A percentile compares a stretch with the other conserved stretches of the same genome.
Conservation (phyloP, 64 coral and sea anemone species). For the Anthopleura sola region DNA sequence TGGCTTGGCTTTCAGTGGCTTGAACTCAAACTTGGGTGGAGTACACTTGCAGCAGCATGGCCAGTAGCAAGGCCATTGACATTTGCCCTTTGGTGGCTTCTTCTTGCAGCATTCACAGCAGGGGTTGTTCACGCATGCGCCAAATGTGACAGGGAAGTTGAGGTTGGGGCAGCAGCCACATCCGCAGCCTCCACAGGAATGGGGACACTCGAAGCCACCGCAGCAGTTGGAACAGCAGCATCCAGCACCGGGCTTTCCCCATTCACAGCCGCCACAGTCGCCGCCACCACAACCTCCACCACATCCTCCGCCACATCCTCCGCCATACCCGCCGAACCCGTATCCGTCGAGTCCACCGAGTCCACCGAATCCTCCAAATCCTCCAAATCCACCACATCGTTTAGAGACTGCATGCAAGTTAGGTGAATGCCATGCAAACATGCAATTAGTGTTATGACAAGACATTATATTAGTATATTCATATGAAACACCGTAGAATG, state of each 20-base stretch:
- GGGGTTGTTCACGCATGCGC: slow-evolving; percentile 70
- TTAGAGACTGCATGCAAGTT: slow-evolving; percentile 36
- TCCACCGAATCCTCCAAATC: slow-evolving; percentile 14
- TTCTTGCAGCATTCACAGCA: slow-evolving; percentile 65
- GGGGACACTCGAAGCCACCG: slow-evolving; percentile 60
- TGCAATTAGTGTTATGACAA: slow-evolving; percentile 21
- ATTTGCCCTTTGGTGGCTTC: slow-evolving; percentile 55
- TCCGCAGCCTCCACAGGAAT: slow-evolving; percentile 40
- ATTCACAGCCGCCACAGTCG: slow-evolving; percentile 27
- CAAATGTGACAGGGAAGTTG: slow-evolving; percentile 62
- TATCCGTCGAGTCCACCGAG: not conserved
- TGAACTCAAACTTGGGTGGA: slow-evolving; percentile 70
- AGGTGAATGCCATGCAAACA: slow-evolving; percentile 33
- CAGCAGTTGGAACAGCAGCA: slow-evolving; percentile 72
- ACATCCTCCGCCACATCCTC: too few species aligned
- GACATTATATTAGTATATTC: not conserved
- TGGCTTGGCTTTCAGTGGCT: slow-evolving; percentile 56
- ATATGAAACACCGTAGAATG: not conserved
- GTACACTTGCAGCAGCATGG: slow-evolving; percentile 65
- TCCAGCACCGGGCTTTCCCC: slow-evolving; percentile 52
- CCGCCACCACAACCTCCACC: slow-evolving; percentile 31
- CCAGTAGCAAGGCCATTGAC: slow-evolving; percentile 72
- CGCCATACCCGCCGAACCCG: slow-evolving; percentile 1
- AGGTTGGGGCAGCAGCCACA: slow-evolving; percentile 55
- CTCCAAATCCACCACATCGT: slow-evolving; percentile 15